A percentile compares a stretch with the other conserved stretches of the same genome.
phyloP scores from a whole-genome alignment of 2,113 vertebrate species.

The Pontoporia blainvillei region DNA sequence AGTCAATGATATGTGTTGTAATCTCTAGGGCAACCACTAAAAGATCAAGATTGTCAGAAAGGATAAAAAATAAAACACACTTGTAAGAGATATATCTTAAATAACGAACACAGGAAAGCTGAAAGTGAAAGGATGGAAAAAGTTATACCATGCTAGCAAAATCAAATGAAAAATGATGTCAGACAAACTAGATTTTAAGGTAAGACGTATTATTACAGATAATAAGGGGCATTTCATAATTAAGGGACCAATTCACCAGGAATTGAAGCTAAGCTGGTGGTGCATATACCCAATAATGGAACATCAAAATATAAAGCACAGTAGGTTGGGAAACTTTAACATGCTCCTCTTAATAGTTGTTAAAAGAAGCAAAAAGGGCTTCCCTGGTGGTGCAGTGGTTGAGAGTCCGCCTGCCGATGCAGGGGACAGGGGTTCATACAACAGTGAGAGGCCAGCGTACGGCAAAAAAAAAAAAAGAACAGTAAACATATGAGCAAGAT shows the following conservation, averaged over 20 bases:
- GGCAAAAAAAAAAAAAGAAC: neutral
- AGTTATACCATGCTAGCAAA: neutral
- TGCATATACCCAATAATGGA: neutral
- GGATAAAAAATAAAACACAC: neutral
- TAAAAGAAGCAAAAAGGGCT: neutral
- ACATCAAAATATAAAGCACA: neutral
- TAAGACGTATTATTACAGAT: neutral
- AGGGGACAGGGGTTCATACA: no score
- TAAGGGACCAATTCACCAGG: neutral
- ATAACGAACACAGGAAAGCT: neutral
- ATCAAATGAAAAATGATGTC: neutral
- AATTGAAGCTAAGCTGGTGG: neutral
- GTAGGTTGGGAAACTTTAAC: neutral
- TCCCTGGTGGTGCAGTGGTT: no score
- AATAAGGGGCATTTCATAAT: neutral
- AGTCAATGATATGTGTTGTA: neutral
- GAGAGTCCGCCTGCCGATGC: no score
- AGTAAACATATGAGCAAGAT: neutral
- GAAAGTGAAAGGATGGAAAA: neutral
- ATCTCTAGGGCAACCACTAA: slow-evolving; percentile 2
- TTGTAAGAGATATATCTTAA: neutral
- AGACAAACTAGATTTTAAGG: neutral
- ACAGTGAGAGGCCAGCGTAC: no score
- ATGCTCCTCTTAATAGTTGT: neutral
- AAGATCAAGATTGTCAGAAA: neutral